Evolutionary conservation across 2,888 invertebrate genomes (phyloP).

Genomic region (Rotaria magnacalcarata): DNA sequence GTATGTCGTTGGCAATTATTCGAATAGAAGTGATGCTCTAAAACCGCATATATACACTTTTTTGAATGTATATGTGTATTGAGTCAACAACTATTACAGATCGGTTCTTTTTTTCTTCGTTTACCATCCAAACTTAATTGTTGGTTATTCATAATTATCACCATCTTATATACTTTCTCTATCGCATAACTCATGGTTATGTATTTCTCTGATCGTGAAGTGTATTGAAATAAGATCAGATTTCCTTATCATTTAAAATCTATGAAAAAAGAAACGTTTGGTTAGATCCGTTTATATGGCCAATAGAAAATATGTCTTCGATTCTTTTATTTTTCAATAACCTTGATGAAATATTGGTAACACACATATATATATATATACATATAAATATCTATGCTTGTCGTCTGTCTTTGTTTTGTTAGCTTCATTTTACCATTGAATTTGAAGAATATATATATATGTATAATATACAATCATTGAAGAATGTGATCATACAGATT

Average conservation of each 20-base stretch:
- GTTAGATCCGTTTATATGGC: background rate
- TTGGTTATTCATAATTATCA: background rate
- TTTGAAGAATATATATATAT: background rate
- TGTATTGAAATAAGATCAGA: background rate
- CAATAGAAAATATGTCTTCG: background rate
- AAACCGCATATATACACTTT: background rate
- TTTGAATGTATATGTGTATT: background rate
- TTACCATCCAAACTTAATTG: background rate
- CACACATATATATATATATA: background rate
- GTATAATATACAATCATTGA: background rate
- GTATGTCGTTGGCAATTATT: background rate
- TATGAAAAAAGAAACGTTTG: background rate
- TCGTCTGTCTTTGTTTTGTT: background rate
- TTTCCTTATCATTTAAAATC: background rate
- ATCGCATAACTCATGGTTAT: background rate
- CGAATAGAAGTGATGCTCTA: background rate
- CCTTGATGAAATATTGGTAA: background rate
- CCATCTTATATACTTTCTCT: background rate
- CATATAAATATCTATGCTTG: background rate
- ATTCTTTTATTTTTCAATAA: background rate
- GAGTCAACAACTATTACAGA: background rate
- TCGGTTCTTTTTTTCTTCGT: background rate
- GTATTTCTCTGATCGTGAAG: background rate
- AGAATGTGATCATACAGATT: background rate
- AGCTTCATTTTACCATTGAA: background rate